Evolutionary conservation across 2,888 invertebrate genomes (phyloP).

Genomic region (Drosophila dives): DNA sequence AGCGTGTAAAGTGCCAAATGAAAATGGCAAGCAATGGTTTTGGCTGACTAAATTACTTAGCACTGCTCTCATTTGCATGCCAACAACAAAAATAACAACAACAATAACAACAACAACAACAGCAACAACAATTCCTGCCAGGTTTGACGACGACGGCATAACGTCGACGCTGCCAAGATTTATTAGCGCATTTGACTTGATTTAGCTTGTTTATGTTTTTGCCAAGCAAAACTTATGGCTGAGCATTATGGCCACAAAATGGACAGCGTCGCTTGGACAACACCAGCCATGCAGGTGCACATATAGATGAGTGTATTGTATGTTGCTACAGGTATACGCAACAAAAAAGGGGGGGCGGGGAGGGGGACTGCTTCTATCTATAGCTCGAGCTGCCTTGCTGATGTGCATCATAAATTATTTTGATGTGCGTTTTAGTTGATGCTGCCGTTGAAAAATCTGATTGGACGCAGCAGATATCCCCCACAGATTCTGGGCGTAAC

Average conservation of each 20-base stretch:
- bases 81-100: constrained; percentile 20
- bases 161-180: constrained; percentile 72
- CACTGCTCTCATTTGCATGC: constrained; percentile 65
- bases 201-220: constrained; percentile 84
- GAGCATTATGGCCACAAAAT: constrained; percentile 76
- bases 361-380: constrained; percentile 15
- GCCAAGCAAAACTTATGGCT: constrained; percentile 76
- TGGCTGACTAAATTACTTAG: constrained; percentile 15
- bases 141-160: constrained; percentile 36
- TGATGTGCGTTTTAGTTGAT: constrained; percentile 73
- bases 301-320: constrained; percentile 4
- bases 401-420: constrained; percentile 78
- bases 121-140: constrained; percentile 14
- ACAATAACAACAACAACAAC: not conserved
- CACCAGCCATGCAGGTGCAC: constrained; percentile 28
- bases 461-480: constrained; percentile 50
- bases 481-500: constrained; percentile 28
- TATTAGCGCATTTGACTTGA: constrained; percentile 83
- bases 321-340: constrained; percentile 41
- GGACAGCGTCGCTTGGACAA: constrained; percentile 58
- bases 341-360: constrained; percentile 1
- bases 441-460: constrained; percentile 69
- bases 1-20: constrained; percentile 28
- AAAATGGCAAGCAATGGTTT: constrained; percentile 20
- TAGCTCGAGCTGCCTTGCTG: constrained; percentile 43